Base-by-base conservation (phyloP, 37 sponge, comb jelly and placozoan species). In the Mnemiopsis leidyi region DNA sequence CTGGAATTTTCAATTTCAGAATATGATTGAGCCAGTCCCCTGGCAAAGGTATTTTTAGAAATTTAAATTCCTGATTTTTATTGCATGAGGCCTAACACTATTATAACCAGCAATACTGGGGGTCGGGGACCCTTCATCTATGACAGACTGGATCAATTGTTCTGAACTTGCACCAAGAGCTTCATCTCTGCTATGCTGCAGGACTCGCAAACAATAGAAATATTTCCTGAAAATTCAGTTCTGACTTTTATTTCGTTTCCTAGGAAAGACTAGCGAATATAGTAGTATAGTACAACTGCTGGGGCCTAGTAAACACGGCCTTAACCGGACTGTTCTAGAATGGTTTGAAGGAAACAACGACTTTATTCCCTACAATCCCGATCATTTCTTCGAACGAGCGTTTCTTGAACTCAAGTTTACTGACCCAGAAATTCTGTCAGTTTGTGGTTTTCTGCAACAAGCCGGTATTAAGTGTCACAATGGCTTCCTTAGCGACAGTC, bases 401-500 rank as follows among this genome's bases (percentile, higher is more conserved):
- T 71, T 71, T 71, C 75, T 71, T n/a, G n/a, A 71, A 25, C 30
- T n/a, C 2, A 71, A 71, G 5, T 28, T 71, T n/a, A 28, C 30
- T 23, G 30, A 71, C 5, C 75, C 75, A 5, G 75, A 71, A 25
- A 29, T 71, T n/a, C 7, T 71, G 25, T 71, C 75, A 5, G 5
- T 18, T 7, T 29, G 25, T n/a, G 75, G 75, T 71, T 71, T 71
- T 25, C 75, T 71, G 5, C n/a, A 71, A 28, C 75, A 71, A 28
- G 75, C 75, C 2, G 75, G 75, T 23, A 71, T 71, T 25, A 71
- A 28, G 75, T 29, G 30, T 71, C 75, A 71, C n/a, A n/a, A 71
- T 71, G 75, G 75, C 30, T 71, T 29, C 75, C 75, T 71, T 5
- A 29, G 30, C 5, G 75, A 71, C 30, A 7, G 3, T 28, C 75